Evolutionary conservation across 2,797 vertebrate genomes (phyloP).

Genomic region (Rhynchonycteris naso): DNA sequence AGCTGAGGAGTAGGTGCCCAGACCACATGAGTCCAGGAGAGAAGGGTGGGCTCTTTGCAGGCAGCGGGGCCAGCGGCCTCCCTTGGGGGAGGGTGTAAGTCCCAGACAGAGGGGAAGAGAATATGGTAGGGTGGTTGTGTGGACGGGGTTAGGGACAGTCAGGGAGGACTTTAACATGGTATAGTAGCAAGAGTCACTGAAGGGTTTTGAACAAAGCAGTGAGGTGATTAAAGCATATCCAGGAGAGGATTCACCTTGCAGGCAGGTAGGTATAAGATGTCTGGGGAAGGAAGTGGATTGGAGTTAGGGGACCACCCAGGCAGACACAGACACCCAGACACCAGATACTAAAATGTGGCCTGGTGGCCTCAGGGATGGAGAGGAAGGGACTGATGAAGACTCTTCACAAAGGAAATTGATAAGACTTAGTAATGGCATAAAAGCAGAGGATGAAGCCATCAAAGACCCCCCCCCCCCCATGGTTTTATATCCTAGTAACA

Average conservation of each 20-base stretch:
- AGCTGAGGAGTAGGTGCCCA: not conserved
- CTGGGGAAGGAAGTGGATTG: not conserved
- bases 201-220: not conserved
- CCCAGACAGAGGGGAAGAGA: not conserved
- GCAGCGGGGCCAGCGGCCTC: not conserved
- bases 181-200: not conserved
- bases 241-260: not conserved
- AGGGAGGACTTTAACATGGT: not conserved
- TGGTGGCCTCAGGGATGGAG: not conserved
- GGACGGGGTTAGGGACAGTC: not conserved
- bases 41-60: not conserved
- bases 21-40: not conserved
- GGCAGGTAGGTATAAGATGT: not conserved
- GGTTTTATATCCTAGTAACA: not conserved
- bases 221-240: not conserved
- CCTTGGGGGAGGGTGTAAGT: fast-evolving
- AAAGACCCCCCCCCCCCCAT: not conserved
- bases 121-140: not conserved
- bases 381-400: not conserved
- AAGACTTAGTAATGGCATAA: not conserved
- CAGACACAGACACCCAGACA: not conserved
- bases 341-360: not conserved
- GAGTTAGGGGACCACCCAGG: not conserved
- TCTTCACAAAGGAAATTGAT: not conserved
- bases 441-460: not conserved